phyloP scores from a whole-genome alignment of 2,888 invertebrate species.

The Taenaris catops region DNA sequence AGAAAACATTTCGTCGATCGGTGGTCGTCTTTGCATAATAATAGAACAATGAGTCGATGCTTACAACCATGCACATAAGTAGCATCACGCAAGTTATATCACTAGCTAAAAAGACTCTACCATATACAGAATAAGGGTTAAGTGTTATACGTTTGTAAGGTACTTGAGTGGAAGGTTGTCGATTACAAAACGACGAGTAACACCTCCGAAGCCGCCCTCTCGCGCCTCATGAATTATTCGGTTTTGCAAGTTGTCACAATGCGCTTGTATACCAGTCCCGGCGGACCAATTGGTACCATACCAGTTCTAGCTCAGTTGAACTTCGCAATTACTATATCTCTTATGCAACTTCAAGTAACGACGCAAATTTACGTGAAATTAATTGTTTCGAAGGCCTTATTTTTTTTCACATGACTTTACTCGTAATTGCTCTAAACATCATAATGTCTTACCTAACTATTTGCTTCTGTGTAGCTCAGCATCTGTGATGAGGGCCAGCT shows the following conservation, averaged over 20 bases:
- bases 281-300: conserved; percentile 27
- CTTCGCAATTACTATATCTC: conserved; percentile 17
- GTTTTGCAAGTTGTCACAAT: conserved; percentile 47
- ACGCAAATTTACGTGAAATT: no score
- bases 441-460: no score
- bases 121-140: conserved; percentile 9
- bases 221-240: conserved; percentile 66
- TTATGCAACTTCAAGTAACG: no score
- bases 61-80: conserved; percentile 24
- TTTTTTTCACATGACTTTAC: no score
- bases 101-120: conserved; percentile 12
- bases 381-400: no score
- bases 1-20: conserved; percentile 53
- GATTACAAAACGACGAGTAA: conserved; percentile 61
- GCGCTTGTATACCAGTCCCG: conserved; percentile 25
- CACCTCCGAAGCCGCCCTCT: conserved; percentile 50
- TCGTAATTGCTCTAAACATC: no score
- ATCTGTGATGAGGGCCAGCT: no score
- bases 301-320: conserved; percentile 10
- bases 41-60: conserved; percentile 58
- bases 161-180: conserved; percentile 27
- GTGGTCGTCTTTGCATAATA: conserved; percentile 69
- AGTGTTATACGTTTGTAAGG: conserved; percentile 1
- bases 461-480: no score
- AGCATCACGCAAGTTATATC: neutral